Evolutionary conservation across 2,888 invertebrate species (phyloP), one percentile per base, ranked within the genome.

Genomic region (Allygus modestus): DNA sequence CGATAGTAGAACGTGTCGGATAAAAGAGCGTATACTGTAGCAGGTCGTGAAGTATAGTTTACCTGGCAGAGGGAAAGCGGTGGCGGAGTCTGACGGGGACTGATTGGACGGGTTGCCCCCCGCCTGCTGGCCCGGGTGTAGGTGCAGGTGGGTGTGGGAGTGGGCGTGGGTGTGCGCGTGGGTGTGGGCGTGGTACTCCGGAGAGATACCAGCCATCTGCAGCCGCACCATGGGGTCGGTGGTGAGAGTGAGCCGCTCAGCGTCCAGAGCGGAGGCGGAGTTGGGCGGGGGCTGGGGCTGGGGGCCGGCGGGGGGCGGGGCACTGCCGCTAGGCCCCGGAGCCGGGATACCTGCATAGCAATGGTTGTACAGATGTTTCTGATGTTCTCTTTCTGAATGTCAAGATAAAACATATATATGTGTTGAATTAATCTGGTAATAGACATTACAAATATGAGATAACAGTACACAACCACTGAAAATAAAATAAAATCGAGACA

Each of bases 111-210:
- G 95, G 31, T 86, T 86, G 90, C 92, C 92, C 91, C 92, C 93
- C 87, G 90, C 90, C 90, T 95, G 95, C 91, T 94, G 94, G 87
- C 95, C 95, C 89, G 95, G 95, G 90, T 93, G 95, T 88, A 94
- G 93, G 92, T 96, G 96, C 88, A 96, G 93, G 92, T 96, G 92
- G 96, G 96, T 88, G 96, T 94, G 92, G 89, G 97, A 96, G 92
- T 97, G 97, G 89, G 97, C 96, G 91, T 97, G 97, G 88, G 96
- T 96, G 92, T 97, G 97, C 89, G 97, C 96, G 91, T 97, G 97
- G 88, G 97, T 96, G 92, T 97, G 97, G 89, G 97, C 96, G 92
- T 97, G 97, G 92, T 96, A 97, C 92, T 97, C 97, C 79, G 95
- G 95, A 88, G 94, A 95, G 89, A 96, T 95, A 90, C 97, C 97